phyloP scores from a whole-genome alignment of 2,797 vertebrate genomes.

The Hydrocynus forskahlii region DNA sequence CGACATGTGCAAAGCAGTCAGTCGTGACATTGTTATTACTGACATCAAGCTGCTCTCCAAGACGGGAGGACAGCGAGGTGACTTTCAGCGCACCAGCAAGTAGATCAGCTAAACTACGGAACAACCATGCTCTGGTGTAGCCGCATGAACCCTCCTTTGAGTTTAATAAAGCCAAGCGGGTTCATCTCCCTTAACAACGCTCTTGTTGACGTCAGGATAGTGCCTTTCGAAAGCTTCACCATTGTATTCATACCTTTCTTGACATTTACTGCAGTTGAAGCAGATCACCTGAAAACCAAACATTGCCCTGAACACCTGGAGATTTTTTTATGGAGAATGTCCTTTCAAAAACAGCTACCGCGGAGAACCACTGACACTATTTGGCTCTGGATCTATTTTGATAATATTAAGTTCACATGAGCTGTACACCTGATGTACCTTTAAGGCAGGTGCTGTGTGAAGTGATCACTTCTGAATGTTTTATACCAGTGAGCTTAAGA shows the following conservation, averaged over 20 bases:
- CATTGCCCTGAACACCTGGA: constrained; percentile 1
- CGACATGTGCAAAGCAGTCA: constrained; percentile 97
- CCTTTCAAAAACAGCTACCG: not conserved
- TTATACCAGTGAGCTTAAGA: not conserved
- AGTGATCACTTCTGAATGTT: not conserved
- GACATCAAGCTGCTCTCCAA: constrained; percentile 88
- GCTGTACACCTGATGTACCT: not conserved
- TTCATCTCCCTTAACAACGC: not conserved
- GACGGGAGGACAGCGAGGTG: constrained; percentile 87
- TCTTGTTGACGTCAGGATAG: constrained; percentile 11
- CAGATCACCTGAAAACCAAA: not conserved
- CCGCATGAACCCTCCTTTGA: not conserved
- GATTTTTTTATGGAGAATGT: not conserved
- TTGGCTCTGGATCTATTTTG: not conserved
- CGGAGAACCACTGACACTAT: not conserved
- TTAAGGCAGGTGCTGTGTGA: not conserved
- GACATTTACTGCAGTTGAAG: not conserved
- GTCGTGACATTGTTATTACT: constrained; percentile 85
- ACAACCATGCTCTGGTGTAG: not conserved
- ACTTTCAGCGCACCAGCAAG: constrained; percentile 71
- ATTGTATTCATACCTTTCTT: not conserved
- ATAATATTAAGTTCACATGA: not conserved
- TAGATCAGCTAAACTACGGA: not conserved
- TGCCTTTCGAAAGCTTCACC: constrained; percentile 34
- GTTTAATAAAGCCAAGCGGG: not conserved